Conservation (phyloP, 1,140 invertebrate genomes). For the Chelonus insularis region DNA sequence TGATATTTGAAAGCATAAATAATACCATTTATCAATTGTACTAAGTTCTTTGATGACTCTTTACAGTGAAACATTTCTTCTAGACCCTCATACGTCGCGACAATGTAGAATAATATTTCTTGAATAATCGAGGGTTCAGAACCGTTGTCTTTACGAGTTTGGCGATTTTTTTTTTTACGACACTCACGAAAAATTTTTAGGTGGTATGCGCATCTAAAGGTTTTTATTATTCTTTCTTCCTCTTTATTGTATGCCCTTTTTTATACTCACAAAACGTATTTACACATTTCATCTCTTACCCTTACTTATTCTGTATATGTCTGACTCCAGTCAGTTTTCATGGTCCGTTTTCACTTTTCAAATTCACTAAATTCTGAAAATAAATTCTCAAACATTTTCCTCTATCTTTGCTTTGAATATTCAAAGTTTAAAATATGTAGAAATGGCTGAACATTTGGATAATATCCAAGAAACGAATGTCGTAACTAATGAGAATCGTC, state of each 20-base stretch:
- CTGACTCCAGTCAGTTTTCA: neutral
- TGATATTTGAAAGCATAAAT: too few relatives aligned
- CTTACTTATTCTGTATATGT: too few relatives aligned
- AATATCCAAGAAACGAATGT: constrained; percentile 18
- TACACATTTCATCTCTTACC: neutral
- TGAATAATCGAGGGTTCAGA: constrained; percentile 19
- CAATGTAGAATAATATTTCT: neutral
- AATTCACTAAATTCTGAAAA: neutral
- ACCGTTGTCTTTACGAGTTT: constrained; percentile 15
- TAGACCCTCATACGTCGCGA: neutral
- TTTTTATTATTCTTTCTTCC: too few relatives aligned
- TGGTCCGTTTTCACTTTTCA: constrained; percentile 18
- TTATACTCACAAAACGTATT: neutral
- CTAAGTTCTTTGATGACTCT: neutral
- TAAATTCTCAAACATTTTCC: neutral
- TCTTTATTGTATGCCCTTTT: neutral
- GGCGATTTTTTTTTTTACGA: constrained; percentile 21
- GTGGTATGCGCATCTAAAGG: neutral
- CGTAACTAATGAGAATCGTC: constrained; percentile 5
- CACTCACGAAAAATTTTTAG: neutral
- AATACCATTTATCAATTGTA: neutral
- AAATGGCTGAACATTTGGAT: constrained; percentile 4
- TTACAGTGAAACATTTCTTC: neutral
- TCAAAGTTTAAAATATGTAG: constrained; percentile 1
- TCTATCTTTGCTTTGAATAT: neutral